These are phyloP conservation scores for Nasonia giraulti DNA, from an alignment of 1,140 invertebrate species.

Conservation along the genomic window DNA sequence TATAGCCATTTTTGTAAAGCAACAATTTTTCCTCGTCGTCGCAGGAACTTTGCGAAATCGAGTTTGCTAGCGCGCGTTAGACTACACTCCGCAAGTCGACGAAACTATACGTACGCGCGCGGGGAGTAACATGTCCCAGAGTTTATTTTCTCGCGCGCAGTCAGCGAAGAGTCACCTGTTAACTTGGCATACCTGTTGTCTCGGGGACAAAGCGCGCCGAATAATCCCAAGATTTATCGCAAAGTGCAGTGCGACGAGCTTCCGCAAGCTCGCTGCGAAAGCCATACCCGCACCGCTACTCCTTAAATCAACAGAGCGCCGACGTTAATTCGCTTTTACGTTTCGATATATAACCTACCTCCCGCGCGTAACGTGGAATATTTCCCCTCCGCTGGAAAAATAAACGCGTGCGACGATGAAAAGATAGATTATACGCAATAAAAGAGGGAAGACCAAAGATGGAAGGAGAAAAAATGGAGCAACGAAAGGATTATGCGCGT, in stretches of 20 bases:
- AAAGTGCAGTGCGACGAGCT: neutral
- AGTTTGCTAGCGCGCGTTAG: neutral
- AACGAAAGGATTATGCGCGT: constrained; percentile 18
- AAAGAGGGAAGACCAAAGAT: neutral
- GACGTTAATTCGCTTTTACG: neutral
- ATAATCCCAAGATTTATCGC: neutral
- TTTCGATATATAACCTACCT: neutral
- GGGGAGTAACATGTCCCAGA: neutral
- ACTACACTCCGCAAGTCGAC: neutral
- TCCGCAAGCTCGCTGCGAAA: neutral
- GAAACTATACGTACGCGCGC: neutral
- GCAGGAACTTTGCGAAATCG: neutral
- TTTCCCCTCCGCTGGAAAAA: neutral
- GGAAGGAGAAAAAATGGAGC: neutral
- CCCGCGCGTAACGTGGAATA: neutral
- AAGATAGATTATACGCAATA: constrained; percentile 5
- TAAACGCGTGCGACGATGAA: neutral
- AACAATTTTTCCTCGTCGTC: no score
- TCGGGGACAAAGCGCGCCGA: neutral
- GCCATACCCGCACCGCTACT: no score
- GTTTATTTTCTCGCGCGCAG: neutral
- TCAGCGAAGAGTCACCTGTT: neutral
- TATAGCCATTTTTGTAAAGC: no score
- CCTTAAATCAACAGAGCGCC: neutral
- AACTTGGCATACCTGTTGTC: neutral